Evolutionary conservation across 2,113 vertebrate genomes (phyloP).

Genomic region (Charina bottae): DNA sequence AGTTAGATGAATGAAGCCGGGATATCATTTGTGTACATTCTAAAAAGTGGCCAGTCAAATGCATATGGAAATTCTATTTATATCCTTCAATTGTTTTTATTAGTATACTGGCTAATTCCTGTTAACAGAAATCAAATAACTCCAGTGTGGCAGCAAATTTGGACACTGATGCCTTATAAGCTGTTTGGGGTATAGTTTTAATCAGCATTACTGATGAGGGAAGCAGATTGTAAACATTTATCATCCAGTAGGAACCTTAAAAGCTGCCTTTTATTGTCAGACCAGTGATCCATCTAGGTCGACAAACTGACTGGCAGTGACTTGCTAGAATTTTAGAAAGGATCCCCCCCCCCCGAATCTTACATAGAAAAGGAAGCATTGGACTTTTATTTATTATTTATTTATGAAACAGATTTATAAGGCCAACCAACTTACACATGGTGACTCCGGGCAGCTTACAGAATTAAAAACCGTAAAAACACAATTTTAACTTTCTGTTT

Average conservation of each 20-base stretch:
- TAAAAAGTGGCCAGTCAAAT: not conserved
- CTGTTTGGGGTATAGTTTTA: not conserved
- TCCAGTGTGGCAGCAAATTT: not conserved
- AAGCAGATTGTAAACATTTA: not conserved
- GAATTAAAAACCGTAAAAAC: not conserved
- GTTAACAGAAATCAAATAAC: not conserved
- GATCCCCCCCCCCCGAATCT: not conserved
- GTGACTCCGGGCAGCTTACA: not conserved
- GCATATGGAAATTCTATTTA: not conserved
- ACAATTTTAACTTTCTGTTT: not conserved
- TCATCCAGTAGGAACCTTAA: not conserved
- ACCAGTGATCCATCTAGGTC: not conserved
- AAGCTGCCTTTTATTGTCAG: not conserved
- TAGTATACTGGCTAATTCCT: accelerated
- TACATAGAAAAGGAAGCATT: not conserved
- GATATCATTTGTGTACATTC: accelerated
- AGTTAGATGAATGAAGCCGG: not conserved
- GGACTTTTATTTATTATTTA: not conserved
- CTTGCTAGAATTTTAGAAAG: not conserved
- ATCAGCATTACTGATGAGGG: not conserved
- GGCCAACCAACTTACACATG: too few relatives aligned
- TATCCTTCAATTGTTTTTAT: not conserved
- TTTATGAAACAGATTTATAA: too few relatives aligned
- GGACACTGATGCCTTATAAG: not conserved
- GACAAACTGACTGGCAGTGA: not conserved